Base-by-base conservation (phyloP, 2,113 vertebrate species). In the Kobus ellipsiprymnus region DNA sequence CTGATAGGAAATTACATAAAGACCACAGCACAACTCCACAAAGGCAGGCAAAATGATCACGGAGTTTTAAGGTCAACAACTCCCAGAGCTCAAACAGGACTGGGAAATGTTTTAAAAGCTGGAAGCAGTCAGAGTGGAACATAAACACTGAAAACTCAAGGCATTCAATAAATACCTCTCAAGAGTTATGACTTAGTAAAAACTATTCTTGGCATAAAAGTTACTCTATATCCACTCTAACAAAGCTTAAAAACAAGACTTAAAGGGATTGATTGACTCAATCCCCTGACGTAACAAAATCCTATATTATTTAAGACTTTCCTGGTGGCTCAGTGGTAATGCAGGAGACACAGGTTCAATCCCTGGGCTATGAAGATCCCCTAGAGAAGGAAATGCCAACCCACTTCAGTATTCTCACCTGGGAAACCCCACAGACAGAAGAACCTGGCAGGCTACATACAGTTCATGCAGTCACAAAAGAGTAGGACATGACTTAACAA, bases 241-340 rank as follows among this genome's bases (percentile, higher is more conserved):
- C 44, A 94, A 96, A 92, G 29, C 30, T 95, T 91, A 64, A 88
- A 97, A 97, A 83, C 36, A 96, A 92, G 4, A 55, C 48, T 57
- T 54, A 21, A 36, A 96, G 44, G 25, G 6, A 78, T 6, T 48
- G 6, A 44, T 27, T 92, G 40, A 86, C 50, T 46, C 60, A 62
- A 95, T 67, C 52, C 90, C 80, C 60, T 83, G 13, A 17, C 57
- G 84, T 5, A 95, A 95, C 29, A 90, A 94, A 57, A 12, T 14
- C 55, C 36, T 90, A 27, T 21, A 87, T 44, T 82, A 13, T 92
- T 71, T 55, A 84, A 86, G 77, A 15, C 77, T 30, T 80, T 29
- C 29, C 46, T 48, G 27, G 46, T 48, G 27, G 77, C 29, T 48
- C 46, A 80, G 16, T 50, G 15, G 77, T 30, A 30, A 33, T 19